phyloP scores from a whole-genome alignment of 2,113 vertebrate species.

The Seriola dumerili region DNA sequence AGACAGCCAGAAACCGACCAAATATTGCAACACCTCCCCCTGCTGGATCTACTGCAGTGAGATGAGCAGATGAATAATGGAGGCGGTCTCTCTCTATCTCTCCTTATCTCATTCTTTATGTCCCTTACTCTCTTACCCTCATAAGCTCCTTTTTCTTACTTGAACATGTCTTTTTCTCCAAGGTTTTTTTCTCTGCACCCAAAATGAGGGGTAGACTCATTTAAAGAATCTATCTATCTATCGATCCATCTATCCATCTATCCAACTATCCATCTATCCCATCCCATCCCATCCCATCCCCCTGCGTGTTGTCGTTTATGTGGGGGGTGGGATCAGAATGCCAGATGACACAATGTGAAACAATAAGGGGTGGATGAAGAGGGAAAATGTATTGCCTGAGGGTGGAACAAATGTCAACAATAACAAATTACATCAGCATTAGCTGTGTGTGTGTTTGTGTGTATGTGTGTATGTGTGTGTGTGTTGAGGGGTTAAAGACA shows the following conservation, averaged over 20 bases:
- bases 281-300: background rate
- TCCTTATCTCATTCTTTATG: background rate
- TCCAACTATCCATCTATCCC: slow-evolving; percentile 1
- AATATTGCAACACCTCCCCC: slow-evolving; percentile 91
- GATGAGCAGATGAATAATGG: slow-evolving; percentile 79
- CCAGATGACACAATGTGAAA: slow-evolving; percentile 50
- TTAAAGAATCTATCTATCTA: slow-evolving; percentile 13
- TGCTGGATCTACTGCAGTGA: slow-evolving; percentile 86
- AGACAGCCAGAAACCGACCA: slow-evolving; percentile 61
- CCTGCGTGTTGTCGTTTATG: background rate
- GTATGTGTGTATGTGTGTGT: slow-evolving; percentile 3
- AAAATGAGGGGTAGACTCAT: no score
- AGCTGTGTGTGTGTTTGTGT: slow-evolving; percentile 25
- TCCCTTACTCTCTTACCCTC: background rate
- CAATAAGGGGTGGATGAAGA: slow-evolving; percentile 46
- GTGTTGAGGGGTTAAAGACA: background rate
- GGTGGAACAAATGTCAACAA: slow-evolving; percentile 67
- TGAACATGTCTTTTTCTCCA: background rate
- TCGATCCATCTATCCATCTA: slow-evolving; percentile 7
- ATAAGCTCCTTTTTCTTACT: background rate
- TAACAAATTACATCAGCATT: slow-evolving; percentile 61
- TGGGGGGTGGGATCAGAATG: slow-evolving; percentile 12
- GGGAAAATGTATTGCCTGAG: slow-evolving; percentile 53
- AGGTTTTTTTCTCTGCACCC: background rate
- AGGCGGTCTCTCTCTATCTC: slow-evolving; percentile 36